Evolutionary conservation across 2,888 invertebrate species (phyloP).

Genomic region (Drosophila greeni): DNA sequence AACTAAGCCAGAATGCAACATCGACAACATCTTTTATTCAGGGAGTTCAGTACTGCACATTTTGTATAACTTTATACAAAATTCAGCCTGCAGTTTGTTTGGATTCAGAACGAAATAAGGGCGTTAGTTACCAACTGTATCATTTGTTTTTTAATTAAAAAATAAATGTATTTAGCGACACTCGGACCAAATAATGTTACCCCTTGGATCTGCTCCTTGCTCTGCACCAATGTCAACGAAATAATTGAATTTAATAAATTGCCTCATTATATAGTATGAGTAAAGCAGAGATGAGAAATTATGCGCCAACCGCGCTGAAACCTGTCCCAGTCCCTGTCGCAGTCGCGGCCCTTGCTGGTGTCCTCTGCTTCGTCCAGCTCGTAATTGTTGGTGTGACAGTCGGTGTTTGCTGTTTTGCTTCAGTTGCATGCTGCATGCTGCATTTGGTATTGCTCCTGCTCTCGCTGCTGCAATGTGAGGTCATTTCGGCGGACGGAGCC

Average conservation of each 20-base stretch:
- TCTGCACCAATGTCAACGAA: conserved; percentile 74
- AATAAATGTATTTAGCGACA: not conserved
- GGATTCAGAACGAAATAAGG: not conserved
- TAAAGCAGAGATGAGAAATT: conserved; percentile 67
- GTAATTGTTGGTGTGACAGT: conserved; percentile 22
- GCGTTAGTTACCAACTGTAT: not conserved
- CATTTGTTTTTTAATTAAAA: not conserved
- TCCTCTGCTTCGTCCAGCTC: conserved; percentile 15
- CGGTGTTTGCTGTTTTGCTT: conserved; percentile 32
- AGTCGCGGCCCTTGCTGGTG: conserved; percentile 22
- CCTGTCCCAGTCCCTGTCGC: conserved; percentile 3
- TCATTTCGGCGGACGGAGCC: conserved; percentile 54
- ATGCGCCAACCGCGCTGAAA: conserved; percentile 46
- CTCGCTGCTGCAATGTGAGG: conserved; percentile 58
- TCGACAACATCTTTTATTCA: too few relatives aligned
- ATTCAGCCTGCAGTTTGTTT: not conserved
- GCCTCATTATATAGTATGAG: conserved; percentile 78
- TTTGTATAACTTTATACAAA: too few relatives aligned
- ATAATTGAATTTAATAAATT: conserved; percentile 79
- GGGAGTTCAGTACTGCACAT: not conserved
- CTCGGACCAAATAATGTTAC: conserved; percentile 7
- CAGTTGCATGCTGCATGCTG: conserved; percentile 43
- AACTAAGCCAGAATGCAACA: not conserved
- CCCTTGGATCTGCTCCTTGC: conserved; percentile 4
- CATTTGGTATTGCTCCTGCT: conserved; percentile 45